Evolutionary conservation across 2,888 invertebrate genomes (phyloP).

Genomic region (Megastigmus dorsalis): DNA sequence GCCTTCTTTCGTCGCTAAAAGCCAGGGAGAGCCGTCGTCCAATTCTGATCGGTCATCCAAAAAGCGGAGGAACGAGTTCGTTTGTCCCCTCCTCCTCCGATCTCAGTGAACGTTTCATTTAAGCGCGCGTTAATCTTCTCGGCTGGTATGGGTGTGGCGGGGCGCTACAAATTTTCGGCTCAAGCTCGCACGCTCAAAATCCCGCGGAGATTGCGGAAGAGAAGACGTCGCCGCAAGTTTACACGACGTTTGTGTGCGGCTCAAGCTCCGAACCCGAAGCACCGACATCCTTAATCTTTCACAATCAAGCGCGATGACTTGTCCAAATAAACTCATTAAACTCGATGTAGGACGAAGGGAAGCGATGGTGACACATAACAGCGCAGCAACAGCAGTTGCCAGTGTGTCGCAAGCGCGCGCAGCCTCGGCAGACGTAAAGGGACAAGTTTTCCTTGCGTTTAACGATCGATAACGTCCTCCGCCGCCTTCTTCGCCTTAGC

Average conservation of each 20-base stretch:
- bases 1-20: not conserved
- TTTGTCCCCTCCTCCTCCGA: too few relatives aligned
- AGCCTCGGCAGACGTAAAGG: too few relatives aligned
- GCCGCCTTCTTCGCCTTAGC: too few relatives aligned
- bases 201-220: conserved; percentile 54
- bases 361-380: too few relatives aligned
- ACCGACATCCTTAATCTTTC: conserved; percentile 24
- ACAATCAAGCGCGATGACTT: conserved; percentile 44
- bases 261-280: not conserved
- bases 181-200: conserved; percentile 50
- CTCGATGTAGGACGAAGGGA: not conserved
- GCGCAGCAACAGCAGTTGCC: too few relatives aligned
- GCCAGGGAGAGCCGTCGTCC: too few relatives aligned
- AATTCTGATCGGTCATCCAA: too few relatives aligned
- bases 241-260: not conserved
- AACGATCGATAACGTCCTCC: conserved; percentile 22
- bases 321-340: conserved; percentile 48
- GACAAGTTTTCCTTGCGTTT: not conserved
- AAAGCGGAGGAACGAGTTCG: not conserved
- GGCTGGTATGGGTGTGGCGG: too few relatives aligned
- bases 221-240: conserved; percentile 13
- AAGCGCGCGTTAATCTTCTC: conserved; percentile 15
- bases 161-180: conserved; percentile 32
- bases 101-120: conserved; percentile 34
- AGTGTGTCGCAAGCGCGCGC: too few relatives aligned